phyloP scores from a whole-genome alignment of 1,140 invertebrate species.

The Stegodyphus dumicola region DNA sequence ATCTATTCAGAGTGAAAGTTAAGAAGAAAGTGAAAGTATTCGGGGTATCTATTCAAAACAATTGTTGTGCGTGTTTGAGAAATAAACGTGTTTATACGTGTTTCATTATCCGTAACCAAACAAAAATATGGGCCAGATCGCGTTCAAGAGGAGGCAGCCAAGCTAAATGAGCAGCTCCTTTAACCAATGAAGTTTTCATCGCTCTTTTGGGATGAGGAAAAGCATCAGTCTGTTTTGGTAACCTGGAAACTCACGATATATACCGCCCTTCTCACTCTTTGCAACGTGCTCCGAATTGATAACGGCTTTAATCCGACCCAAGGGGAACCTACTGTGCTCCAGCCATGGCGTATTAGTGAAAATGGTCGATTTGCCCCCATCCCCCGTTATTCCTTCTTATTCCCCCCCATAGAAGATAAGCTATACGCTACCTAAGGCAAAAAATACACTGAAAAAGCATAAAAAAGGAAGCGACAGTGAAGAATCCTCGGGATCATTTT shows the following conservation, averaged over 20 bases:
- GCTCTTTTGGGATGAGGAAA: slow-evolving; percentile 49
- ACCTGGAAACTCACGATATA: slow-evolving; percentile 55
- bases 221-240: slow-evolving; percentile 58
- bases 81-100: background rate
- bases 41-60: background rate
- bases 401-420: slow-evolving; percentile 42
- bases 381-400: slow-evolving; percentile 38
- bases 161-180: slow-evolving; percentile 44
- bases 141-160: slow-evolving; percentile 35
- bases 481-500: slow-evolving; percentile 33
- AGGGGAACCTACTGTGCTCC: slow-evolving; percentile 24
- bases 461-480: slow-evolving; percentile 14
- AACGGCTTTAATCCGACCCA: slow-evolving; percentile 59
- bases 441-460: slow-evolving; percentile 13
- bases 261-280: slow-evolving; percentile 49
- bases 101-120: slow-evolving; percentile 56
- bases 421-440: slow-evolving; percentile 10
- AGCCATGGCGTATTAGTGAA: slow-evolving; percentile 49
- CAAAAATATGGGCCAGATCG: slow-evolving; percentile 50
- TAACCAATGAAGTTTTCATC: slow-evolving; percentile 58
- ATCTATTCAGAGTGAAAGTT: no score
- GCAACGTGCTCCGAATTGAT: slow-evolving; percentile 59
- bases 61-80: background rate
- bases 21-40: no score
- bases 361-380: slow-evolving; percentile 53